These are phyloP conservation scores for Meloidogyne chitwoodi DNA, from an alignment of 1,140 invertebrate genomes.

Conservation along the genomic window DNA sequence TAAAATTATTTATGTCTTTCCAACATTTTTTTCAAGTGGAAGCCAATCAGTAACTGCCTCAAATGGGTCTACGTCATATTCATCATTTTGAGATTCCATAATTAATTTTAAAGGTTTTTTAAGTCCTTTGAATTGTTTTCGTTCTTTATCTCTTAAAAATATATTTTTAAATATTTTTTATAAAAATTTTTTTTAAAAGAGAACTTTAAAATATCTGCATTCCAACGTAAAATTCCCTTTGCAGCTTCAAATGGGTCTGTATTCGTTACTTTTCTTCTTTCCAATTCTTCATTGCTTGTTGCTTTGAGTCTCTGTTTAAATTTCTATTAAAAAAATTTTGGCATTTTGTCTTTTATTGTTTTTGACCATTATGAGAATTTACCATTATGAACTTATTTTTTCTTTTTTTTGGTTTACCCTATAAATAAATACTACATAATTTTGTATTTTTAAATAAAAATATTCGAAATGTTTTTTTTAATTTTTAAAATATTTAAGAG, in stretches of 20 bases:
- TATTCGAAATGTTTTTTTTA: too few relatives aligned
- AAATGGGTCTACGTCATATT: slow-evolving; percentile 16
- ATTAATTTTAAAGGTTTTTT: neutral
- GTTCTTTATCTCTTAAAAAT: neutral
- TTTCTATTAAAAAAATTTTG: neutral
- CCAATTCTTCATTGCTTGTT: neutral
- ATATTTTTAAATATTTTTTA: neutral
- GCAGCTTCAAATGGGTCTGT: neutral
- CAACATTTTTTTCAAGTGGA: neutral
- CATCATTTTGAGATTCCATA: neutral
- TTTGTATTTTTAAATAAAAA: too few relatives aligned
- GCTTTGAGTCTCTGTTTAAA: neutral
- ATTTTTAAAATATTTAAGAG: too few relatives aligned
- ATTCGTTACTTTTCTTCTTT: neutral
- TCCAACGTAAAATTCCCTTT: neutral
- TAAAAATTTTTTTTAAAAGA: neutral
- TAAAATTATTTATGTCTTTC: neutral
- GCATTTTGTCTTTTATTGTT: neutral
- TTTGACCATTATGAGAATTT: too few relatives aligned
- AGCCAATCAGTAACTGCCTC: slow-evolving; percentile 10
- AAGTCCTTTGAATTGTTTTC: neutral
- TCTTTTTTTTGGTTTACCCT: too few relatives aligned
- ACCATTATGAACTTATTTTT: too few relatives aligned
- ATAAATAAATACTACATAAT: too few relatives aligned
- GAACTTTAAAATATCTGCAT: neutral